Evolutionary conservation across 2,888 invertebrate species (phyloP), one percentile per base, ranked within the genome.

Genomic region (Oasisia sp.): DNA sequence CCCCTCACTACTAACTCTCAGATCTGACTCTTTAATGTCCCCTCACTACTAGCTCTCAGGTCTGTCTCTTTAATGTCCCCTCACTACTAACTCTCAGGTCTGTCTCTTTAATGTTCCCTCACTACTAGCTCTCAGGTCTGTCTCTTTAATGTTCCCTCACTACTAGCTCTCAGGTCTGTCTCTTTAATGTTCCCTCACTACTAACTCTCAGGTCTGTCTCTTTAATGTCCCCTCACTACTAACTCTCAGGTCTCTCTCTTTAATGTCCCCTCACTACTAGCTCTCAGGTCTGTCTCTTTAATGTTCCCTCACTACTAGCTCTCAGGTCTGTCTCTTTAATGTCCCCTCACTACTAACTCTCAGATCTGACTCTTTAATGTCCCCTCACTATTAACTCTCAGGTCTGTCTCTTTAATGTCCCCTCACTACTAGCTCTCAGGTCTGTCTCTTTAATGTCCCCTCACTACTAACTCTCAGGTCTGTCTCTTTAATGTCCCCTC

Each of bases 261-360:
- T 12, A 99, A 99, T 32, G 99, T 99, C 0, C 98, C 99, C 9
- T 99, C 99, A 95, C 97, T 99, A 32, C 97, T 99, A 91, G 99
- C 99, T 0, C 97, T 99, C 93, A 97, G 98, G 50, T 50, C 50
- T 50, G 50, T 50, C 97, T 99, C 89, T 95, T 98, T 12, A 99
- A 99, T 32, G 99, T 99, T 0, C 98, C 99, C 9, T 99, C 99
- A 95, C 97, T 99, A 32, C 97, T 99, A 91, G 99, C 99, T 0
- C 97, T 99, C 93, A 97, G 98, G 50, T 50, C 50, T 50, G 50
- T 50, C 97, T 99, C 89, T 95, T 98, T 12, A 99, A 99, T 32
- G 99, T 99, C 0, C 98, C 99, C 9, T 99, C 99, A 95, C 97
- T 99, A 32, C 97, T 99, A 91, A 99, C 99, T 0, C 97, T 99